A percentile compares a stretch with the other conserved stretches of the same genome.
Conservation (phyloP, 2,888 invertebrate genomes). For the Orgyia antiqua region DNA sequence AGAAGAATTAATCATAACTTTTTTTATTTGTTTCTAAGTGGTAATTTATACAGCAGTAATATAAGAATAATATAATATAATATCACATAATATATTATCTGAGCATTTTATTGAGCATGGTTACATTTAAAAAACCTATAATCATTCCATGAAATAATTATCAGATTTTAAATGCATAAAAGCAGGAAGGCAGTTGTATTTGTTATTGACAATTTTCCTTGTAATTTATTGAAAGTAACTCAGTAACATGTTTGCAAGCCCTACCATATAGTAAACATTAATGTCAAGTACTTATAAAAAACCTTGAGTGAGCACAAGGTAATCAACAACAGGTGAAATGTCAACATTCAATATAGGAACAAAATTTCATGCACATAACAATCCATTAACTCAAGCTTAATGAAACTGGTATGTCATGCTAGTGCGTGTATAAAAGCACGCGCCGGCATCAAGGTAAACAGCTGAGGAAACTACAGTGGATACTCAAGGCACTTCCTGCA, state of each 20-base stretch:
- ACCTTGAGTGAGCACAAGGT: slow-evolving; percentile 70
- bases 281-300: slow-evolving; percentile 61
- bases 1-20: too few relatives aligned
- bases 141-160: too few relatives aligned
- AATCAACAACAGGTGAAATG: slow-evolving; percentile 62
- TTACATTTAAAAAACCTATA: too few relatives aligned
- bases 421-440: slow-evolving; percentile 57
- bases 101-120: too few relatives aligned
- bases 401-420: slow-evolving; percentile 49
- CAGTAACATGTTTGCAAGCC: slow-evolving; percentile 37
- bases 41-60: too few relatives aligned
- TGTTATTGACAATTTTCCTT: slow-evolving; percentile 40
- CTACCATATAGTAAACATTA: slow-evolving; percentile 46
- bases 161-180: too few relatives aligned
- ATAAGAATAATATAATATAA: too few relatives aligned
- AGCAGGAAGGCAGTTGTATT: slow-evolving; percentile 29
- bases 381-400: slow-evolving; percentile 47
- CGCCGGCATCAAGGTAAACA: slow-evolving; percentile 63
- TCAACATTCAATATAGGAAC: slow-evolving; percentile 63
- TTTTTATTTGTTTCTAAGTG: too few relatives aligned
- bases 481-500: slow-evolving; percentile 76
- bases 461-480: slow-evolving; percentile 67
- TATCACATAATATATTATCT: too few relatives aligned
- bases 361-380: slow-evolving; percentile 39
- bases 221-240: slow-evolving; percentile 48